Evolutionary conservation across 2,888 invertebrate species (phyloP).

Genomic region (Caenorhabditis wallacei): DNA sequence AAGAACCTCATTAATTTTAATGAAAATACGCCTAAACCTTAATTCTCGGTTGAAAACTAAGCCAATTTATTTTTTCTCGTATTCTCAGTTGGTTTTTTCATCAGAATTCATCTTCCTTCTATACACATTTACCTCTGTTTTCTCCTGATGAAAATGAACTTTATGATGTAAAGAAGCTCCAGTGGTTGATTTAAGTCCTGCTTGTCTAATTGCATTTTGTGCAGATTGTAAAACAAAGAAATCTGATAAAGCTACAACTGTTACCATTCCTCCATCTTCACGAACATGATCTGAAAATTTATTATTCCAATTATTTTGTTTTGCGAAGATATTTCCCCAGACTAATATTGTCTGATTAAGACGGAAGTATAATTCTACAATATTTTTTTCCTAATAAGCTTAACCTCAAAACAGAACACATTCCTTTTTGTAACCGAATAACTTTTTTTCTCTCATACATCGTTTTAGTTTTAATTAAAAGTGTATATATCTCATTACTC

Average conservation of each 20-base stretch:
- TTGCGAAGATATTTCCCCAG: too few relatives aligned
- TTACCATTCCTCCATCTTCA: conserved; percentile 60
- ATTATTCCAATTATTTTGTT: neutral
- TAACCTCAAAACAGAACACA: too few relatives aligned
- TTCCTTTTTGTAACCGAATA: too few relatives aligned
- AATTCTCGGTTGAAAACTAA: too few relatives aligned
- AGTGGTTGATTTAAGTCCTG: conserved; percentile 37
- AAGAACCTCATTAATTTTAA: too few relatives aligned
- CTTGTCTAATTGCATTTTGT: conserved; percentile 24
- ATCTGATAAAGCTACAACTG: conserved; percentile 54
- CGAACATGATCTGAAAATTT: conserved; percentile 28
- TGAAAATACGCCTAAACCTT: too few relatives aligned
- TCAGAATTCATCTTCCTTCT: neutral
- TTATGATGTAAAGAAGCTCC: conserved; percentile 66
- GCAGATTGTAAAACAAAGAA: conserved; percentile 57
- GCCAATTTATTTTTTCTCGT: too few relatives aligned
- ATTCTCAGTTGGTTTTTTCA: too few relatives aligned
- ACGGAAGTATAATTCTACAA: too few relatives aligned
- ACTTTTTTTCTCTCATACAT: neutral
- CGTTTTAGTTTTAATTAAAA: conserved; percentile 15
- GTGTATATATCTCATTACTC: conserved; percentile 1
- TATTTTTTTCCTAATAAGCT: too few relatives aligned
- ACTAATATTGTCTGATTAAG: too few relatives aligned
- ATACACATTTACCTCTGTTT: conserved; percentile 36
- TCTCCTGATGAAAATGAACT: conserved; percentile 58